Percentiles rank a stretch among this genome's conserved stretches.
Evolutionary conservation across 2,888 invertebrate genomes (phyloP).

Genomic region (Thysanoteuthis rhombus): DNA sequence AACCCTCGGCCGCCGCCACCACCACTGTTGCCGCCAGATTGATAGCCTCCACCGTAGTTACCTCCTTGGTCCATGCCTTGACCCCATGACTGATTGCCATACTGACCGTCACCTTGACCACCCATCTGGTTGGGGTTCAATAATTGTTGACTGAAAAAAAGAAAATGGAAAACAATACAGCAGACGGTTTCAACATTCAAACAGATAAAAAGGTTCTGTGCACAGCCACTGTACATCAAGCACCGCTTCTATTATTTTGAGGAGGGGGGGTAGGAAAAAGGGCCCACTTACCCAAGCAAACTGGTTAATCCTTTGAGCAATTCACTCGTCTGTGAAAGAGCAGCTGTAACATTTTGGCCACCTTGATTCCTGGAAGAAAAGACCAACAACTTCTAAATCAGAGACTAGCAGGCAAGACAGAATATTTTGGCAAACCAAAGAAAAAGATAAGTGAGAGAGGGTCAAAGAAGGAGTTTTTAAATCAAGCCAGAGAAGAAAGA

Average conservation of each 20-base stretch:
- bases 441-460: neutral
- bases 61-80: conserved; percentile 20
- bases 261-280: neutral
- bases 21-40: neutral
- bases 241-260: neutral
- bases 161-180: neutral
- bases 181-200: neutral
- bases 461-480: too few species aligned
- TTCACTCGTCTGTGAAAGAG: conserved; percentile 28
- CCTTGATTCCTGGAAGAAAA: conserved; percentile 15
- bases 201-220: too few species aligned
- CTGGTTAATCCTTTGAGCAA: conserved; percentile 25
- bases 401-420: too few species aligned
- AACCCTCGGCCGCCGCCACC: neutral
- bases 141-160: neutral
- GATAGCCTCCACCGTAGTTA: conserved; percentile 23
- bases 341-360: conserved; percentile 24
- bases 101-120: conserved; percentile 22
- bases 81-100: conserved; percentile 25
- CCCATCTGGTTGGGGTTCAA: conserved; percentile 14
- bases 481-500: too few species aligned
- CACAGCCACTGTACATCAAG: too few species aligned
- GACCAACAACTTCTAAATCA: too few species aligned
- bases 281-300: neutral
- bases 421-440: neutral